Evolutionary conservation across 2,113 vertebrate species (phyloP).

Genomic region (Thalassoma bifasciatum): DNA sequence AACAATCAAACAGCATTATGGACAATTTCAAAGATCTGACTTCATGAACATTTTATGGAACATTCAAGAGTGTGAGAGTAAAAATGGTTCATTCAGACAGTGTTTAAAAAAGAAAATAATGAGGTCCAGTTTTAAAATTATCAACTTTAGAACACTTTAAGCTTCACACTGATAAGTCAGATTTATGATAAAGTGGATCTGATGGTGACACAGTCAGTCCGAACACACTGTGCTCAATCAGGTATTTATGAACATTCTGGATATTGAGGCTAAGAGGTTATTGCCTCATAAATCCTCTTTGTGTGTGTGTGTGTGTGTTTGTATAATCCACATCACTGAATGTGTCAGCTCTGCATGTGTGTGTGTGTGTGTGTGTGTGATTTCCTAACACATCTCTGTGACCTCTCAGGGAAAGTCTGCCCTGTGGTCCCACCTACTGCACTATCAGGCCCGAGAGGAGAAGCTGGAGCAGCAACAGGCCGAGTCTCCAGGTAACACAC

Average conservation of each 20-base stretch:
- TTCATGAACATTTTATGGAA: too few relatives aligned
- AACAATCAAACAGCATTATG: too few relatives aligned
- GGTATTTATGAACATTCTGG: background rate
- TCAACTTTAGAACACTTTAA: background rate
- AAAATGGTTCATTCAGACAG: too few relatives aligned
- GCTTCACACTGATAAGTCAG: background rate
- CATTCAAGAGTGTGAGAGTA: too few relatives aligned
- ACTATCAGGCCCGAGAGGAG: constrained; percentile 92
- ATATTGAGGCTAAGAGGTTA: background rate
- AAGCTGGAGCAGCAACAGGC: constrained; percentile 84
- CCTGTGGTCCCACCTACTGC: constrained; percentile 94
- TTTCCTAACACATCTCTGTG: background rate
- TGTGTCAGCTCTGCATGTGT: too few relatives aligned
- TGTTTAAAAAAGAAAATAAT: too few relatives aligned
- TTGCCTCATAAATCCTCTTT: background rate
- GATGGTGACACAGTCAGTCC: background rate
- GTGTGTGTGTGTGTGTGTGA: too few relatives aligned
- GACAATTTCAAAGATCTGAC: too few relatives aligned
- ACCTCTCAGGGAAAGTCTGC: constrained; percentile 90
- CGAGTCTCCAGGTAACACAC: constrained; percentile 85
- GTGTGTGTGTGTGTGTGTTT: background rate
- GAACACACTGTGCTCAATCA: background rate
- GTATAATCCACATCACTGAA: too few relatives aligned
- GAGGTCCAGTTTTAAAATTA: too few relatives aligned
- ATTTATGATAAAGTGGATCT: background rate